These are phyloP conservation scores for Pollachius pollachius DNA, from an alignment of 2,113 vertebrate genomes.

Conservation along the genomic window DNA sequence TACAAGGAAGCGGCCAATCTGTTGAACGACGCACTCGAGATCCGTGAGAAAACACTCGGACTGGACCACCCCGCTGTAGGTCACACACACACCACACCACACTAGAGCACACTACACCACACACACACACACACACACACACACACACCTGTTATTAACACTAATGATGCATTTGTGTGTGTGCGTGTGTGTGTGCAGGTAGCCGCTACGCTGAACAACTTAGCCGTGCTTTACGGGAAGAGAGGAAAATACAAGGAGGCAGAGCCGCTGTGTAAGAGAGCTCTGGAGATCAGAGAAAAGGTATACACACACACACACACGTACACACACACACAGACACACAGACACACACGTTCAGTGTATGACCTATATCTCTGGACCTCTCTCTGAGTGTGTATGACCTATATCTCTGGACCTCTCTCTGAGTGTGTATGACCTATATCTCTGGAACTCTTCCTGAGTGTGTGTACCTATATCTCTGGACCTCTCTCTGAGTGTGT, in stretches of 20 bases:
- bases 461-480: no score
- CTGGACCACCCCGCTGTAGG: slow-evolving; percentile 83
- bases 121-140: no score
- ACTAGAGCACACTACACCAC: background rate
- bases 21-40: slow-evolving; percentile 82
- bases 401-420: no score
- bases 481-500: no score
- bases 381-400: no score
- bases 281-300: slow-evolving; percentile 87
- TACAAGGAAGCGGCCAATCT: slow-evolving; percentile 88
- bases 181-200: slow-evolving; percentile 65
- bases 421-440: no score
- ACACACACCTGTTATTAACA: no score
- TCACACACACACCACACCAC: background rate
- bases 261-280: slow-evolving; percentile 85
- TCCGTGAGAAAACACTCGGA: slow-evolving; percentile 85
- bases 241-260: slow-evolving; percentile 86
- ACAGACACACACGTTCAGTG: background rate
- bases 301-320: slow-evolving; percentile 49
- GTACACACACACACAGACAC: background rate
- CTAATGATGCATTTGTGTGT: background rate
- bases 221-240: slow-evolving; percentile 86
- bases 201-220: slow-evolving; percentile 87
- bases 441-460: no score
- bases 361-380: no score